A percentile compares a stretch with the other conserved stretches of the same genome.
These are phyloP conservation scores for Enteromius anoplus DNA, from an alignment of 2,797 vertebrate genomes.

Conservation along the genomic window DNA sequence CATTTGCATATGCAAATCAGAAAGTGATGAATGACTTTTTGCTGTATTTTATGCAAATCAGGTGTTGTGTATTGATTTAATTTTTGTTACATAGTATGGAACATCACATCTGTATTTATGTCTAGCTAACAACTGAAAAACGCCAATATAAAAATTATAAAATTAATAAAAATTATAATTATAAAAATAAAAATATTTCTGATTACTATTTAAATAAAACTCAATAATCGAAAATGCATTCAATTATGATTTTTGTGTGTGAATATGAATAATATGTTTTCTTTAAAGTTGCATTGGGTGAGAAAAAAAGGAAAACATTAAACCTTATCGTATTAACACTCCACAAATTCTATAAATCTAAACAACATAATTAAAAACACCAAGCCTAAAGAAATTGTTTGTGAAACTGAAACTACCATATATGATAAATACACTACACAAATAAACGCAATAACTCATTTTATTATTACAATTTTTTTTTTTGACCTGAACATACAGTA, in stretches of 20 bases:
- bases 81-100: conserved; percentile 26
- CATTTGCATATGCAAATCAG: conserved; percentile 46
- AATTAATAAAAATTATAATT: background rate
- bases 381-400: no score
- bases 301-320: background rate
- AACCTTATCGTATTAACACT: no score
- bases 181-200: background rate
- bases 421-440: background rate
- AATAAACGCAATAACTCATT: background rate
- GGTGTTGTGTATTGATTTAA: conserved; percentile 10
- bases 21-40: conserved; percentile 38
- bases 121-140: background rate
- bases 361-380: no score
- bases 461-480: background rate
- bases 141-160: background rate
- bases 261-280: background rate
- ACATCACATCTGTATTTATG: background rate
- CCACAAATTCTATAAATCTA: no score
- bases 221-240: background rate
- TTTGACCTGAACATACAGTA: background rate
- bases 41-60: conserved; percentile 37
- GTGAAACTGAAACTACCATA: background rate
- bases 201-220: background rate
- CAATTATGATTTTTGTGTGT: background rate
- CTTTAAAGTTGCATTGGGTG: background rate